Conservation (phyloP, 1,140 invertebrate species). For the Mamestra configurata region DNA sequence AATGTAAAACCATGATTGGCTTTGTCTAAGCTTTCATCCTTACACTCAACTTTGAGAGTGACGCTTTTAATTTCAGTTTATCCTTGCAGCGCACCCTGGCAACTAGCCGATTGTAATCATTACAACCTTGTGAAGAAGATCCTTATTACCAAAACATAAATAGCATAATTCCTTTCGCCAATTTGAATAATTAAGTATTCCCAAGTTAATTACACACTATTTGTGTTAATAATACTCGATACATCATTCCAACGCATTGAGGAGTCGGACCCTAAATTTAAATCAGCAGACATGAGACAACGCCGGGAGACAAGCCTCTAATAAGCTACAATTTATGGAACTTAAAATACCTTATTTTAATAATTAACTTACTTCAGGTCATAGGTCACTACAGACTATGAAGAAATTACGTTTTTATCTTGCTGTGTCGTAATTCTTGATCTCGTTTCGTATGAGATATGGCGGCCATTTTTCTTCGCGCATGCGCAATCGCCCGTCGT, state of each 20-base stretch:
- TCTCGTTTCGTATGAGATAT: constrained; percentile 64
- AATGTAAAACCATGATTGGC: too few relatives aligned
- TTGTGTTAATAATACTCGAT: constrained; percentile 31
- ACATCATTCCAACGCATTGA: constrained; percentile 4
- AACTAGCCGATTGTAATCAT: too few relatives aligned
- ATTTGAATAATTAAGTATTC: constrained; percentile 34
- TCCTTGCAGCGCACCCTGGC: too few relatives aligned
- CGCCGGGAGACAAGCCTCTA: constrained; percentile 23
- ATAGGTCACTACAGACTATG: constrained; percentile 32
- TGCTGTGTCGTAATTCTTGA: constrained; percentile 28
- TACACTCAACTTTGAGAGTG: too few relatives aligned
- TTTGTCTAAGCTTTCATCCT: too few relatives aligned
- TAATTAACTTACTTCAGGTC: constrained; percentile 32
- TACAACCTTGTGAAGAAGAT: too few relatives aligned
- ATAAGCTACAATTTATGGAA: constrained; percentile 37
- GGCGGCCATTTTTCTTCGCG: constrained; percentile 66
- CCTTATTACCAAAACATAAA: constrained; percentile 18
- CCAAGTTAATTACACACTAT: constrained; percentile 27
- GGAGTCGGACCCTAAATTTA: constrained; percentile 29
- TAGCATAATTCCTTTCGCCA: neutral
- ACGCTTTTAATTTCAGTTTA: too few relatives aligned
- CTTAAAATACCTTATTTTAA: constrained; percentile 34
- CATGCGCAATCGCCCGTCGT: constrained; percentile 52
- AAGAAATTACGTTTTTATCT: constrained; percentile 42
- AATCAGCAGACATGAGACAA: constrained; percentile 38